Conservation (phyloP, 2,888 invertebrate genomes). For the Synergus laeviventris region DNA sequence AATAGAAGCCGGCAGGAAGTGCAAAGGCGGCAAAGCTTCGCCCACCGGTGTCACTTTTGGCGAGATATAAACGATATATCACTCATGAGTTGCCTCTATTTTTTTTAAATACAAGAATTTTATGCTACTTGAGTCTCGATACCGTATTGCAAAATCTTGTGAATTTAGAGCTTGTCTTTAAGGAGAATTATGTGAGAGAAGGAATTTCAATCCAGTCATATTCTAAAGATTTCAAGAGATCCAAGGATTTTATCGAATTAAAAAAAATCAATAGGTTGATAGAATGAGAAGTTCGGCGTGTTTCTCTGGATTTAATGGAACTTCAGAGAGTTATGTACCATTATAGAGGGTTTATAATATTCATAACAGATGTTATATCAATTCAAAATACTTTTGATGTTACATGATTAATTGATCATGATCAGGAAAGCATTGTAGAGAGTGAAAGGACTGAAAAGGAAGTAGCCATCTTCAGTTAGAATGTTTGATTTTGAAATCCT, state of each 20-base stretch:
- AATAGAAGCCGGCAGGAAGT: slow-evolving; percentile 20
- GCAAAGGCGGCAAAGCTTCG: slow-evolving; percentile 30
- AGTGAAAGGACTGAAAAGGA: background rate
- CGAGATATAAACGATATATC: slow-evolving; percentile 18
- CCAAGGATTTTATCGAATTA: too few relatives aligned
- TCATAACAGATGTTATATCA: background rate
- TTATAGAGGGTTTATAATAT: too few relatives aligned
- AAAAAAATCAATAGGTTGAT: too few relatives aligned
- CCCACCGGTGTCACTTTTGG: slow-evolving; percentile 22
- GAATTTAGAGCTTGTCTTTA: background rate
- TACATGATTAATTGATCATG: background rate
- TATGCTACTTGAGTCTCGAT: slow-evolving; percentile 2
- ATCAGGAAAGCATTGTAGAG: background rate
- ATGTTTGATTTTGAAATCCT: background rate
- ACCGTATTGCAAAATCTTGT: background rate
- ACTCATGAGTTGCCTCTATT: slow-evolving; percentile 9
- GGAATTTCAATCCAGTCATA: background rate
- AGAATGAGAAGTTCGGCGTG: too few relatives aligned
- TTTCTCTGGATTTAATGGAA: too few relatives aligned
- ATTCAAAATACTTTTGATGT: background rate
- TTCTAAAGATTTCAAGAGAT: too few relatives aligned
- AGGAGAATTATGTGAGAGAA: background rate
- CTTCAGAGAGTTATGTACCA: too few relatives aligned
- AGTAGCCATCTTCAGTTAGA: background rate
- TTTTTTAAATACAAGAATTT: background rate